Conservation (phyloP, 2,797 vertebrate species). For the Pantherophis alleghaniensis region DNA sequence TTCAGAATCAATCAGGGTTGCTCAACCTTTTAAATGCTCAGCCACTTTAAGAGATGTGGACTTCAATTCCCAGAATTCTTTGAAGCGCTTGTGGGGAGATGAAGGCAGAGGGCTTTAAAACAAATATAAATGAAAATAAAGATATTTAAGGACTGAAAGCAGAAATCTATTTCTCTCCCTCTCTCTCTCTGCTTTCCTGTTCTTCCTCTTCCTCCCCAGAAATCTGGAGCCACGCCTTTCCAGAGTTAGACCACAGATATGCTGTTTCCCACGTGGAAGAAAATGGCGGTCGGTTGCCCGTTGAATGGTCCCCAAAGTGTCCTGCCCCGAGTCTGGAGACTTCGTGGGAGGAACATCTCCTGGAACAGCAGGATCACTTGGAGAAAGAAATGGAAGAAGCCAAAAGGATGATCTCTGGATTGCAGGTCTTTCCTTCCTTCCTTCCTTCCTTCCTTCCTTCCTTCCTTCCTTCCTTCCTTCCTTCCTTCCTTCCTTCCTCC, state of each 20-base stretch:
- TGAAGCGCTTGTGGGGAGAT: no score
- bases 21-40: no score
- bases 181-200: not conserved
- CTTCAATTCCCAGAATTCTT: no score
- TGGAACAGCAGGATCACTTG: slow-evolving; percentile 92
- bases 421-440: slow-evolving; percentile 72
- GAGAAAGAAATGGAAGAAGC: slow-evolving; percentile 95
- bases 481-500: no score
- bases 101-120: not conserved
- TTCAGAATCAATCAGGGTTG: no score
- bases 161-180: not conserved
- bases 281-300: slow-evolving; percentile 58
- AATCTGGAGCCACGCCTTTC: not conserved
- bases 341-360: slow-evolving; percentile 85
- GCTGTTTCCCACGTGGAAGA: slow-evolving; percentile 75
- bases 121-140: not conserved
- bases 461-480: no score
- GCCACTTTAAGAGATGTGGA: no score
- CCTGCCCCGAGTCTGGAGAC: slow-evolving; percentile 65
- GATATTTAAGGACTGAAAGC: no score
- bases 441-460: no score
- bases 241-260: not conserved
- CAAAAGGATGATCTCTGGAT: slow-evolving; percentile 91
- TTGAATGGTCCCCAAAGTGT: slow-evolving; percentile 70
- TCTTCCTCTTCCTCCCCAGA: not conserved